Evolutionary conservation across 2,888 invertebrate genomes (phyloP).

Genomic region (Idaea aversata): DNA sequence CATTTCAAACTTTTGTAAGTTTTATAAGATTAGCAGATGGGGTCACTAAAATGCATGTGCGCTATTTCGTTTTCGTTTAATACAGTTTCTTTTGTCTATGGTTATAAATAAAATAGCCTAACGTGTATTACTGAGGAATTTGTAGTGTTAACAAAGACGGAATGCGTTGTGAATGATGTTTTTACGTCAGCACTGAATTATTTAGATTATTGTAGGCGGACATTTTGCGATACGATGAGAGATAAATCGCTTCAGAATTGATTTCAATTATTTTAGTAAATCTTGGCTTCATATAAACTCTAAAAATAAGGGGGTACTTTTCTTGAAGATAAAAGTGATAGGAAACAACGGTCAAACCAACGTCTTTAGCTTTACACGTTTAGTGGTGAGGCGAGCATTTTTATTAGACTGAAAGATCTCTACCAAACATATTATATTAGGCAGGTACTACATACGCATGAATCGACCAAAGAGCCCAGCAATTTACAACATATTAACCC

Average conservation of each 20-base stretch:
- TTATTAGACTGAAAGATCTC: no score
- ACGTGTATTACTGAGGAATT: not conserved
- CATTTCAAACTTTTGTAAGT: no score
- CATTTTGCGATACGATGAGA: conserved; percentile 7
- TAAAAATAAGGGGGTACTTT: not conserved
- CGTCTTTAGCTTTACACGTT: no score
- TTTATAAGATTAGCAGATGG: no score
- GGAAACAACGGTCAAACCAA: no score
- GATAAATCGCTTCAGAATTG: not conserved
- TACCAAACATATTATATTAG: no score
- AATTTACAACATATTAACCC: not conserved
- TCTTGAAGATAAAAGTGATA: not conserved
- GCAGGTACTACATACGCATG: no score
- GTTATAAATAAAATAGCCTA: conserved; percentile 16
- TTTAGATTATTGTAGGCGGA: conserved; percentile 15
- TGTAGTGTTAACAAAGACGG: conserved; percentile 34
- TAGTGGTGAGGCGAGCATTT: no score
- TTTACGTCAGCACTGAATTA: conserved; percentile 21
- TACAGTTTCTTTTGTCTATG: no score
- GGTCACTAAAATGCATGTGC: no score
- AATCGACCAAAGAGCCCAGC: no score
- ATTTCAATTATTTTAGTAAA: not conserved
- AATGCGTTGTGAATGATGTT: conserved; percentile 32
- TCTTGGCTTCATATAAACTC: not conserved
- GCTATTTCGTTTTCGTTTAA: no score